A percentile compares a stretch with the other conserved stretches of the same genome.
These are phyloP conservation scores for Schizaphis graminum DNA, from an alignment of 2,888 invertebrate genomes.

Conservation along the genomic window DNA sequence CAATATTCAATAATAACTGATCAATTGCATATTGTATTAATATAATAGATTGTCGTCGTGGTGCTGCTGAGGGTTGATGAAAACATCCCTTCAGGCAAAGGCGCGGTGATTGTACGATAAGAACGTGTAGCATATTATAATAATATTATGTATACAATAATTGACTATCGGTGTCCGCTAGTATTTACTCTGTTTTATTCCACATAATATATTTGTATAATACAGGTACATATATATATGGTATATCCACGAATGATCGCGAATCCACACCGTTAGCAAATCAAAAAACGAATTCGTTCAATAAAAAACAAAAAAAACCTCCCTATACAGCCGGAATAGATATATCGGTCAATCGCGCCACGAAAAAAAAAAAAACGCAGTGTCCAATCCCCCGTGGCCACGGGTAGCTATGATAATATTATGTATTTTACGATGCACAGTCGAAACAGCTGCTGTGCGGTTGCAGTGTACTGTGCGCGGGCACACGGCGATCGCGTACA, in stretches of 20 bases:
- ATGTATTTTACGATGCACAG: not conserved
- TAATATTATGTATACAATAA: no score
- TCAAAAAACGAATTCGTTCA: not conserved
- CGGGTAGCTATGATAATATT: not conserved
- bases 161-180: no score
- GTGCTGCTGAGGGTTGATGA: no score
- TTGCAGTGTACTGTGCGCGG: not conserved
- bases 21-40: no score
- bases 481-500: not conserved
- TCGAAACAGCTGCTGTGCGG: not conserved
- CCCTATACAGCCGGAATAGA: not conserved
- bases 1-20: no score
- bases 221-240: no score
- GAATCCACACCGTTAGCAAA: not conserved
- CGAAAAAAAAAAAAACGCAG: not conserved
- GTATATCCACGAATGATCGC: not conserved
- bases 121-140: no score
- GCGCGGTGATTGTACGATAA: no score
- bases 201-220: no score
- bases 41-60: no score
- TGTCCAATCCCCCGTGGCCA: not conserved
- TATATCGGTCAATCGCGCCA: not conserved
- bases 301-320: not conserved
- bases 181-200: no score
- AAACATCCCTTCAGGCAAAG: no score